These are phyloP conservation scores for Capromys pilorides DNA, from an alignment of 2,797 vertebrate genomes.

Conservation along the genomic window DNA sequence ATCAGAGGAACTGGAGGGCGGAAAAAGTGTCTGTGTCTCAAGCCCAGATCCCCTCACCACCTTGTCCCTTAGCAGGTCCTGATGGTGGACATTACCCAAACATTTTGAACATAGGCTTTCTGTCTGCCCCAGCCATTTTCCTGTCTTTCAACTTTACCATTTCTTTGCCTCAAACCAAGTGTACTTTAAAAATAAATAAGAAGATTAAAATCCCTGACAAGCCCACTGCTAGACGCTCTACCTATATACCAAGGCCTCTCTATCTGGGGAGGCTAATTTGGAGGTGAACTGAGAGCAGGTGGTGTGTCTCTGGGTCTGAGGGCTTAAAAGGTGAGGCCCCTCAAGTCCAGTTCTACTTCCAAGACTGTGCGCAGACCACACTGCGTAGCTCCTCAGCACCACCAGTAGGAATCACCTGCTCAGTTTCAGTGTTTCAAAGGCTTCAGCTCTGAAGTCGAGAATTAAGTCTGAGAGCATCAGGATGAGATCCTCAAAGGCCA, in stretches of 20 bases:
- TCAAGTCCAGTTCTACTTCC: background rate
- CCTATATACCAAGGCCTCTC: background rate
- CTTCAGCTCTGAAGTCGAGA: background rate
- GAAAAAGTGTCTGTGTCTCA: background rate
- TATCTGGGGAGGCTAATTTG: background rate
- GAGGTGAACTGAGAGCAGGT: background rate
- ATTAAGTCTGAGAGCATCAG: background rate
- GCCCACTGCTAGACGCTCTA: background rate
- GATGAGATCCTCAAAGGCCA: background rate
- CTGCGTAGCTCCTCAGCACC: rapidly evolving
- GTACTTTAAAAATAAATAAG: background rate
- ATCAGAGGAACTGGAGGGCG: constrained; percentile 2
- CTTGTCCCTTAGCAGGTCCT: background rate
- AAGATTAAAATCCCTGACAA: background rate
- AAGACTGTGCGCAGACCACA: background rate
- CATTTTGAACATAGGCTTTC: background rate
- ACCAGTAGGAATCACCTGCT: too few species aligned
- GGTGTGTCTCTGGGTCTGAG: background rate
- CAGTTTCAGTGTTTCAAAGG: background rate
- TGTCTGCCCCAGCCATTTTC: background rate
- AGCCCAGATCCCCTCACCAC: too few species aligned
- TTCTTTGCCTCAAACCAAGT: background rate
- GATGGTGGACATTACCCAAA: rapidly evolving
- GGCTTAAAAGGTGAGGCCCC: too few species aligned
- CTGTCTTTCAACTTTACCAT: background rate